Evolutionary conservation across 2,113 vertebrate genomes (phyloP).

Genomic region (Willisornis vidua): DNA sequence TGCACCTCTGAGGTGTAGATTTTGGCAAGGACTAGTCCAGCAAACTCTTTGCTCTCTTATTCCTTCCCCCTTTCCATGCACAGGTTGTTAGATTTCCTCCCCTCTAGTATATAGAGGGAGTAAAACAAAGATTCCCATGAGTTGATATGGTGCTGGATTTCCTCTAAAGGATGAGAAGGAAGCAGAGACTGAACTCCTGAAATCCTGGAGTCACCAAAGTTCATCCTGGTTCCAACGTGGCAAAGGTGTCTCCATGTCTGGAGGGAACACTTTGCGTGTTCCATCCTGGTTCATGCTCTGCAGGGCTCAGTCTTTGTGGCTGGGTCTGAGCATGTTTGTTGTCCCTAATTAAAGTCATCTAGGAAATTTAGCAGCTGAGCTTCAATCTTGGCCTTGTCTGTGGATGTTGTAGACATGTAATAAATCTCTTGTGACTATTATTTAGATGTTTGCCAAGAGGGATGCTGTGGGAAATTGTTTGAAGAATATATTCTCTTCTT

Average conservation of each 20-base stretch:
- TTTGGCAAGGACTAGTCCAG: background rate
- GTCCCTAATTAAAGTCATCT: background rate
- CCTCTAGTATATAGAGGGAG: background rate
- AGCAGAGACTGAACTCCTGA: background rate
- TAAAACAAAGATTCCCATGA: background rate
- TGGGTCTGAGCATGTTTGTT: background rate
- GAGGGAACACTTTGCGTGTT: background rate
- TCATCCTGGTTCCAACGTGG: background rate
- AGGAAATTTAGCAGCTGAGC: background rate
- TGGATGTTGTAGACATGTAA: background rate
- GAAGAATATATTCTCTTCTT: background rate
- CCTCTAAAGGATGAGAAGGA: accelerated
- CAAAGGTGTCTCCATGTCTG: background rate
- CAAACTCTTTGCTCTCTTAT: background rate
- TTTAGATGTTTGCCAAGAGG: background rate
- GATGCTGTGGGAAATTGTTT: background rate
- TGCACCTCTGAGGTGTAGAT: background rate
- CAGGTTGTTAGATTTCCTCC: background rate
- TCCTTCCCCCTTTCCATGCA: background rate
- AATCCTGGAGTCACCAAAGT: background rate
- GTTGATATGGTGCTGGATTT: background rate
- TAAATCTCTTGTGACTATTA: background rate
- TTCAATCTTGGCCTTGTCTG: background rate
- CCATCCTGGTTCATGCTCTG: background rate
- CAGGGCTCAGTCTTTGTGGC: background rate